Evolutionary conservation across 1,140 invertebrate genomes (phyloP), one percentile per base, ranked within the genome.

Genomic region (Drosophila ananassae): DNA sequence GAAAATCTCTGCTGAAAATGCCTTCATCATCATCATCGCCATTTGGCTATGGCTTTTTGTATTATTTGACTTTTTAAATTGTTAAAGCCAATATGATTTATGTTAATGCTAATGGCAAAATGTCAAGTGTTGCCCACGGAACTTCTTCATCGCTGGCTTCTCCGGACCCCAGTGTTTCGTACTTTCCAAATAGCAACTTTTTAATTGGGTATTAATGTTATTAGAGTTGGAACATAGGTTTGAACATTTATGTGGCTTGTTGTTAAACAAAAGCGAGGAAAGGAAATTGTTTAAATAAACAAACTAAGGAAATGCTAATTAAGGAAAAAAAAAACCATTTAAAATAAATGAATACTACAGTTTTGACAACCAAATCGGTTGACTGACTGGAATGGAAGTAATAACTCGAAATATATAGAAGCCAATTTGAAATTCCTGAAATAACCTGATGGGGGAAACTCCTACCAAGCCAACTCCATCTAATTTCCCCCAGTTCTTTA

Each of bases 81-180:
- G 61, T 63, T 68, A 61, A 30, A 62, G 61, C 72, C 82, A 87
- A 77, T 87, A 77, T 84, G 81, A 84, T 84, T 84, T 87, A 84
- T 87, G 81, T 74, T 77, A 84, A 84, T 85, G 81, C 73, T 85
- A 77, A 84, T 84, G 77, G 59, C 60, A 50, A 84, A 84, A 84
- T 84, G 81, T 84, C 82, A 84, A 84, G 77, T 84, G 82, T 87
- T 34, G 60, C 56, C 51, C 63, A 68, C 44, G 81, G 50, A 85
- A 73, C 69, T 59, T 79, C 46, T 59, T 63, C 52, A 56, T 41
- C 44, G 56, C 13, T 30, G 48, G 64, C 34, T 56, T 51, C 44
- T 32, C 46, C 12, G 25, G 8, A 1, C 17, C 17, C 17, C 17
- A 17, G 17, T 22, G 41, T 50, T 24, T 24, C 4, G 17, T 4